phyloP scores from a whole-genome alignment of 2,888 invertebrate genomes.

The Nebria salina region DNA sequence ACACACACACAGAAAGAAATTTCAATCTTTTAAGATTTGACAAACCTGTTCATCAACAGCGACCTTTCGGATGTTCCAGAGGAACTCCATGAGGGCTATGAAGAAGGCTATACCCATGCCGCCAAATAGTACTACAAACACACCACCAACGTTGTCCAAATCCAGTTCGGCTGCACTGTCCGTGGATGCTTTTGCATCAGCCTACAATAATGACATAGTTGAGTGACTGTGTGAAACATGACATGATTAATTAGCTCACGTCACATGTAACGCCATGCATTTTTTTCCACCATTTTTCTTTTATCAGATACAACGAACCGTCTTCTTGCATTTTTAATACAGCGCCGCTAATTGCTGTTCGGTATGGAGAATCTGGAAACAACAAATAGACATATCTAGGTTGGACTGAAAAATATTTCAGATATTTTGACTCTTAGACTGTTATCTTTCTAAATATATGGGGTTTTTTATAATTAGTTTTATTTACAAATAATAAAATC shows the following conservation, averaged over 20 bases:
- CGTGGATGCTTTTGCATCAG: slow-evolving; percentile 7
- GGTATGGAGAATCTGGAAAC: slow-evolving; percentile 75
- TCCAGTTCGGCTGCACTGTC: slow-evolving; percentile 70
- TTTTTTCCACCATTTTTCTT: slow-evolving; percentile 92
- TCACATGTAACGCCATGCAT: slow-evolving; percentile 59
- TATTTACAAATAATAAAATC: too few species aligned
- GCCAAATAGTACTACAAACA: slow-evolving; percentile 83
- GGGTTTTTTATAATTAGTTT: too few species aligned
- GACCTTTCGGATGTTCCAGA: slow-evolving; percentile 83
- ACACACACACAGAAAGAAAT: neutral
- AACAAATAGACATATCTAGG: neutral
- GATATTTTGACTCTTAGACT: too few species aligned
- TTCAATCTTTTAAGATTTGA: slow-evolving; percentile 10
- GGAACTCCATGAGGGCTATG: slow-evolving; percentile 84
- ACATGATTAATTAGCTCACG: neutral
- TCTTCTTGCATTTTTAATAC: slow-evolving; percentile 91
- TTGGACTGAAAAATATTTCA: too few species aligned
- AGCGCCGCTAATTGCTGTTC: slow-evolving; percentile 84
- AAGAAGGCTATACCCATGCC: slow-evolving; percentile 78
- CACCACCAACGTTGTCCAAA: slow-evolving; percentile 90
- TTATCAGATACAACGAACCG: slow-evolving; percentile 81
- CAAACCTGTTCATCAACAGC: slow-evolving; percentile 80
- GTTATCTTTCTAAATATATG: too few species aligned
- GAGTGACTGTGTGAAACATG: neutral
- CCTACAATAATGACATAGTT: neutral